A percentile compares a stretch with the other conserved stretches of the same genome.
Evolutionary conservation across 2,888 invertebrate species (phyloP).

Genomic region (Agrilus cyanescens): DNA sequence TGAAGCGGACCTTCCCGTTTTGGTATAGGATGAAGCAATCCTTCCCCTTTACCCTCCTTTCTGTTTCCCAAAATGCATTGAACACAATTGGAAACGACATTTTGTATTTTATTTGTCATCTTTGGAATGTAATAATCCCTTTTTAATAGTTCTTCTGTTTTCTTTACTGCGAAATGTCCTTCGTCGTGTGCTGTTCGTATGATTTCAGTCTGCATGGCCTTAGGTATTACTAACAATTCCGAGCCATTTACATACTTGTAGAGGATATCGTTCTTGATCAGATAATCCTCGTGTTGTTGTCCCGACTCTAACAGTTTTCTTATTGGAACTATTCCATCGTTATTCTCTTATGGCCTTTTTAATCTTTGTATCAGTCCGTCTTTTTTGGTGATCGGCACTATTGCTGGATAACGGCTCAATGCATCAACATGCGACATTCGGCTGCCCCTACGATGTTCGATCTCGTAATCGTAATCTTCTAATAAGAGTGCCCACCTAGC

Average conservation of each 20-base stretch:
- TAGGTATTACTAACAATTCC: constrained; percentile 15
- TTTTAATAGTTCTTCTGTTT: constrained; percentile 14
- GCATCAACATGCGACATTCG: constrained; percentile 22
- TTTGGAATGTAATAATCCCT: constrained; percentile 15
- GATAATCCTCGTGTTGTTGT: constrained; percentile 14
- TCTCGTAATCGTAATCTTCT: no score
- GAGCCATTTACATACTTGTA: constrained; percentile 14
- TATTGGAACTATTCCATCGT: constrained; percentile 15
- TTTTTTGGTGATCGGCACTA: constrained; percentile 2
- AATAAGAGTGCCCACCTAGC: no score
- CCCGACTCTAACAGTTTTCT: constrained; percentile 13
- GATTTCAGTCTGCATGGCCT: constrained; percentile 9
- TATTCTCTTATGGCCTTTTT: constrained; percentile 13
- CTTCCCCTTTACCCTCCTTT: constrained; percentile 14
- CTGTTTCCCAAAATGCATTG: no score
- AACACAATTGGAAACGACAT: constrained; percentile 17
- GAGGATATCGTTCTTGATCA: constrained; percentile 15
- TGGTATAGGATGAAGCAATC: constrained; percentile 16
- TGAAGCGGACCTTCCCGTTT: constrained; percentile 16
- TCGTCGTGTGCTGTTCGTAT: no score
- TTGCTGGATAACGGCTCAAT: constrained; percentile 17
- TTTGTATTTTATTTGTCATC: constrained; percentile 14
- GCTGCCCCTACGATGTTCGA: no score
- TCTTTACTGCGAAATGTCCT: constrained; percentile 13
- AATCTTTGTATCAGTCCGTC: constrained; percentile 1